These are phyloP conservation scores for Mongoloraphidia duomilia DNA, from an alignment of 2,888 invertebrate genomes.

Conservation along the genomic window DNA sequence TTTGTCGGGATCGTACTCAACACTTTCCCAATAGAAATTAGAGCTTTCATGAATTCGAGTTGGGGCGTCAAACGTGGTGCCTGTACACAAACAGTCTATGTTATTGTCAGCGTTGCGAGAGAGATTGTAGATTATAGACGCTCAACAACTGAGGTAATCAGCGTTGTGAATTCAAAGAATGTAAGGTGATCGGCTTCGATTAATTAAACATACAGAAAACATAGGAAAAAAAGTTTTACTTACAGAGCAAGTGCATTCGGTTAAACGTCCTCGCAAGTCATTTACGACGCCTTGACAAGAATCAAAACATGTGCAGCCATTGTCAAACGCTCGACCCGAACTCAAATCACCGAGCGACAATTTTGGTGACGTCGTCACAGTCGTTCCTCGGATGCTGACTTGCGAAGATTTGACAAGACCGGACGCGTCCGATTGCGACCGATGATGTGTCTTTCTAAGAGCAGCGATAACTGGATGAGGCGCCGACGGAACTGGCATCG, in stretches of 20 bases:
- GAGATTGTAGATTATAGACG: too few relatives aligned
- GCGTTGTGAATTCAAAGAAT: not conserved
- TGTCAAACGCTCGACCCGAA: constrained; percentile 92
- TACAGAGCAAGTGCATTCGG: constrained; percentile 63
- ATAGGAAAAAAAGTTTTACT: constrained; percentile 20
- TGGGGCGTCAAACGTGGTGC: constrained; percentile 73
- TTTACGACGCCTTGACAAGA: constrained; percentile 69
- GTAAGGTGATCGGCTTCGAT: not conserved
- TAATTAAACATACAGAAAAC: not conserved
- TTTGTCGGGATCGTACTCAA: constrained; percentile 70
- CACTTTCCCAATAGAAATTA: constrained; percentile 74
- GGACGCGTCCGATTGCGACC: constrained; percentile 71
- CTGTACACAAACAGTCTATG: constrained; percentile 27
- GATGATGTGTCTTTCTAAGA: constrained; percentile 62
- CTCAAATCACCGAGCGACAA: constrained; percentile 78
- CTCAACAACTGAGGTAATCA: too few relatives aligned
- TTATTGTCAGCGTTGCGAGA: not conserved
- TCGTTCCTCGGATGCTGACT: constrained; percentile 17
- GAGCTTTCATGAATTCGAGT: constrained; percentile 73
- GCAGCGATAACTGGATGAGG: constrained; percentile 27
- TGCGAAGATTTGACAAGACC: constrained; percentile 38
- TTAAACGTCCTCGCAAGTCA: constrained; percentile 59
- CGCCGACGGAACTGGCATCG: constrained; percentile 26
- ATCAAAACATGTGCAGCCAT: constrained; percentile 84
- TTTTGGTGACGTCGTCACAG: constrained; percentile 32